phyloP scores from a whole-genome alignment of 2,888 invertebrate genomes.

The Villa cingulata region DNA sequence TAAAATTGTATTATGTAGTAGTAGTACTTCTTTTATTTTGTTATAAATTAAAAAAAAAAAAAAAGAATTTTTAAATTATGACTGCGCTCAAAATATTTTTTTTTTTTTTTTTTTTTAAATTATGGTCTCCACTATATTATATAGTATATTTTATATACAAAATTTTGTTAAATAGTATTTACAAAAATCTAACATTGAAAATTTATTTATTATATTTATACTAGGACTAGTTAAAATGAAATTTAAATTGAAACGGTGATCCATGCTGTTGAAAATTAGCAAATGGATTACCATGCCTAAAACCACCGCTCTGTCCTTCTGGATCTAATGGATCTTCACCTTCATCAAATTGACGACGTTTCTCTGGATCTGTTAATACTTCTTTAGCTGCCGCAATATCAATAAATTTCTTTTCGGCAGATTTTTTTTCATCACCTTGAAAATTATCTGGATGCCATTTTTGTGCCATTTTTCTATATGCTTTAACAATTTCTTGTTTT shows the following conservation, averaged over 20 bases:
- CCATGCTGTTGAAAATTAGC: constrained; percentile 71
- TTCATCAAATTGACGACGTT: constrained; percentile 82
- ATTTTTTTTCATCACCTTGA: constrained; percentile 75
- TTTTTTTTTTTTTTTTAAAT: no score
- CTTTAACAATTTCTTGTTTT: constrained; percentile 89
- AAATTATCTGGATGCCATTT: constrained; percentile 99
- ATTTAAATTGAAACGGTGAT: constrained; percentile 91
- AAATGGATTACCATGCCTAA: constrained; percentile 52
- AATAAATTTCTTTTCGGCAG: constrained; percentile 94
- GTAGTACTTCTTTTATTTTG: no score
- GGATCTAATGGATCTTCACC: constrained; percentile 97
- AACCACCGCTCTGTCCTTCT: constrained; percentile 50
- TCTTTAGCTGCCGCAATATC: constrained; percentile 99
- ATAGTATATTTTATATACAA: no score
- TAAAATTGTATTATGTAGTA: no score
- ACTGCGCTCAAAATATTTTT: no score
- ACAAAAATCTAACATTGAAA: no score
- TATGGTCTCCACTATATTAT: no score
- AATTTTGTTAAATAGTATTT: no score
- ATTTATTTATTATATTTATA: no score
- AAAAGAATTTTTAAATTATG: no score
- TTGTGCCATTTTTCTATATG: constrained; percentile 91
- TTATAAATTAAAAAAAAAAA: no score
- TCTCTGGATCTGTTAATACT: constrained; percentile 75
- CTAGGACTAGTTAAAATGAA: constrained; percentile 72